phyloP scores from a whole-genome alignment of 2,113 vertebrate species.

The Chunga burmeisteri region DNA sequence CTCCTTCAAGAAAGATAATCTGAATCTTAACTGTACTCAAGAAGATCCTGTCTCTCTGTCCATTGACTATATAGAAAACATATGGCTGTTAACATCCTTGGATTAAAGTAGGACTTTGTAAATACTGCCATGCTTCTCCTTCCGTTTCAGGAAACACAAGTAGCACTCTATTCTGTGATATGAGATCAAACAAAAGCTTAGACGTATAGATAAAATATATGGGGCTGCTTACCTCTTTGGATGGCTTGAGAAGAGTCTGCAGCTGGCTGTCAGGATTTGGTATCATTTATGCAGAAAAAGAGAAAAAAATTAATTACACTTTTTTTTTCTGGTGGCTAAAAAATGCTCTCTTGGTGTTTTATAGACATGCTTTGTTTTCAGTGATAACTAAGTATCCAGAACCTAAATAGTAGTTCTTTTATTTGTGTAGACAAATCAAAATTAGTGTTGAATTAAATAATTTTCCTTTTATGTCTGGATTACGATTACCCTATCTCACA shows the following conservation, averaged over 20 bases:
- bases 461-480: not conserved
- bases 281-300: not conserved
- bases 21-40: not conserved
- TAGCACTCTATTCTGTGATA: not conserved
- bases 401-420: not conserved
- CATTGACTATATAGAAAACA: not conserved
- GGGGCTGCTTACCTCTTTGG: not conserved
- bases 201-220: not conserved
- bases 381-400: not conserved
- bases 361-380: not conserved
- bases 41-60: not conserved
- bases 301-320: not conserved
- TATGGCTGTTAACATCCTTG: not conserved
- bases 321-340: not conserved
- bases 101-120: not conserved
- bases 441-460: not conserved
- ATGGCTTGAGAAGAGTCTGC: not conserved
- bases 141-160: not conserved
- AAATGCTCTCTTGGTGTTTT: not conserved
- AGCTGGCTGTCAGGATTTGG: not conserved
- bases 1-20: not conserved
- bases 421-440: not conserved
- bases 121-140: not conserved
- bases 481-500: not conserved
- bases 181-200: not conserved